phyloP scores from a whole-genome alignment of 2,888 invertebrate species.

The Trissolcus brochymenae region DNA sequence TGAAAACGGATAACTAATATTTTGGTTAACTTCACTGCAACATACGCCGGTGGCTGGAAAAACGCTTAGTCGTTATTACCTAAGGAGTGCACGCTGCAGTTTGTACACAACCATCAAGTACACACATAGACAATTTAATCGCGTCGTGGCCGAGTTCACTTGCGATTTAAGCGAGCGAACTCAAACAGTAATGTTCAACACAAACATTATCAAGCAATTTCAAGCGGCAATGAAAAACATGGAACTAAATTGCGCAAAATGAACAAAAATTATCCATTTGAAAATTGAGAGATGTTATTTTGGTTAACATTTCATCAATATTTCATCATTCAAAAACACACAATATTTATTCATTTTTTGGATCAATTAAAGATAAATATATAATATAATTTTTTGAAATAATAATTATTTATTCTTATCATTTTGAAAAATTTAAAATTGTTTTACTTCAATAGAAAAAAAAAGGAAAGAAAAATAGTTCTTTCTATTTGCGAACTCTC shows the following conservation, averaged over 20 bases:
- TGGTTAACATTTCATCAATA: no score
- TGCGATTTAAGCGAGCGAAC: constrained; percentile 30
- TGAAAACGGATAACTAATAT: constrained; percentile 51
- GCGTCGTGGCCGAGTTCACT: constrained; percentile 28
- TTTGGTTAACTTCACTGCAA: constrained; percentile 41
- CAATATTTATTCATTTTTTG: no score
- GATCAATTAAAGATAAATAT: no score
- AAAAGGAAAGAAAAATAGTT: no score
- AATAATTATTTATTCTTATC: no score
- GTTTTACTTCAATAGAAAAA: no score
- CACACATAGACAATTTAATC: constrained; percentile 37
- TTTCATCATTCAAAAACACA: no score
- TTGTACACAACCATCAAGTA: constrained; percentile 27
- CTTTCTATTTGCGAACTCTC: no score
- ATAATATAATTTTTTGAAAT: no score
- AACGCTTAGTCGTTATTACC: constrained; percentile 43
- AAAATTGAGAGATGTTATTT: no score
- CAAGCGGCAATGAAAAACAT: no score
- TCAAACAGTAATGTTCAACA: constrained; percentile 12
- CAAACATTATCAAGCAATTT: constrained; percentile 28
- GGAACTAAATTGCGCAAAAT: constrained; percentile 12
- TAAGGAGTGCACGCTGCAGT: constrained; percentile 25
- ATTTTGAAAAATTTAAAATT: no score
- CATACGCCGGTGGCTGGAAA: constrained; percentile 28
- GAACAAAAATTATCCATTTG: constrained; percentile 15